These are phyloP conservation scores for Tauraco hartlaubi DNA, from an alignment of 2,797 vertebrate species.

Conservation along the genomic window DNA sequence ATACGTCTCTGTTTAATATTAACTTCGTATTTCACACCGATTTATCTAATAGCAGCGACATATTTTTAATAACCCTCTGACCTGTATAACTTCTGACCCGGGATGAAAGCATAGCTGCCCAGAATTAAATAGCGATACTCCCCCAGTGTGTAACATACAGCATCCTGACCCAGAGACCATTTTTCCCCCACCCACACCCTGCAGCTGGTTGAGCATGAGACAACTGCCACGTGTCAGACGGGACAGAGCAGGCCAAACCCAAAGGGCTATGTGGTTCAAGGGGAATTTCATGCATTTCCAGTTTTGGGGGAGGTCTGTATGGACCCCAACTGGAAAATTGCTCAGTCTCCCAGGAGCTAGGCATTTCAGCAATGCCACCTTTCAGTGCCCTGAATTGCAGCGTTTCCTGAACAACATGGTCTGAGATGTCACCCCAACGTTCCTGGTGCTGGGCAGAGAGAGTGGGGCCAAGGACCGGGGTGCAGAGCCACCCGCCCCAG, in stretches of 20 bases:
- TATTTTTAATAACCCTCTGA: background rate
- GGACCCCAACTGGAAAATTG: background rate
- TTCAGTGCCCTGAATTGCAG: background rate
- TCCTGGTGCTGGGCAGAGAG: background rate
- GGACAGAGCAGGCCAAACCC: background rate
- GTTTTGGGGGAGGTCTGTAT: background rate
- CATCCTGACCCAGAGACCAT: background rate
- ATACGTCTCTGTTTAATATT: background rate
- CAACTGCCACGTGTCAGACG: accelerated
- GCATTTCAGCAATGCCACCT: background rate
- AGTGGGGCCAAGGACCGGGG: accelerated
- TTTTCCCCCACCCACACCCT: background rate
- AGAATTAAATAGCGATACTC: background rate
- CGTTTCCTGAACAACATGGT: background rate
- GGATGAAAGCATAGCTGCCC: background rate
- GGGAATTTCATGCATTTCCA: background rate
- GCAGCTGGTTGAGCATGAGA: background rate
- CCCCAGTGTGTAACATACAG: accelerated
- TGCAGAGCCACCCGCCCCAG: background rate
- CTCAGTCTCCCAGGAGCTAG: background rate
- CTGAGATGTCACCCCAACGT: background rate
- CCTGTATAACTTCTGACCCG: accelerated
- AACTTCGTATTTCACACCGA: background rate
- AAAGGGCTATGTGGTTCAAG: background rate
- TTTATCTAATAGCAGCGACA: background rate